phyloP scores from a whole-genome alignment of 2,113 vertebrate species.

The Dinomys branickii region DNA sequence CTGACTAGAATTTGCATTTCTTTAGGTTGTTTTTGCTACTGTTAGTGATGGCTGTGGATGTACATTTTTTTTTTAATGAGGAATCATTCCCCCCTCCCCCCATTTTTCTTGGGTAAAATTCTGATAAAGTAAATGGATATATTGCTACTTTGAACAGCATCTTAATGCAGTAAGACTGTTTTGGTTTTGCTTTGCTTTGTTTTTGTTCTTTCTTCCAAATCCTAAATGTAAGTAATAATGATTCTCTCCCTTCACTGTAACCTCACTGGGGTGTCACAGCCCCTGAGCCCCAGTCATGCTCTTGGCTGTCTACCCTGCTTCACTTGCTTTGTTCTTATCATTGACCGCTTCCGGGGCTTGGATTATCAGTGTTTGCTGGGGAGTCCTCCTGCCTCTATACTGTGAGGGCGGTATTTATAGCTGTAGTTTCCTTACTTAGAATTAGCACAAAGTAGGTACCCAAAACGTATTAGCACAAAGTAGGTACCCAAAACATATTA shows the following conservation, averaged over 20 bases:
- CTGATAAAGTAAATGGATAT: not conserved
- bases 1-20: not conserved
- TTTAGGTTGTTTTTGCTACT: not conserved
- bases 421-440: not conserved
- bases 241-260: not conserved
- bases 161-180: not conserved
- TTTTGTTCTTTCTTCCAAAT: not conserved
- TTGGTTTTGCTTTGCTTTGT: not conserved
- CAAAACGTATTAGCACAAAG: not conserved
- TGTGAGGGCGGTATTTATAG: not conserved
- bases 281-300: not conserved
- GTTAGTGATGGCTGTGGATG: not conserved
- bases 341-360: not conserved
- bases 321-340: not conserved
- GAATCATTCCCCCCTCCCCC: too few species aligned
- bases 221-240: too few species aligned
- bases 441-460: not conserved
- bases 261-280: too few species aligned
- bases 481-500: not conserved
- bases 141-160: not conserved
- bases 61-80: not conserved
- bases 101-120: not conserved
- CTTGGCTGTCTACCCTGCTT: not conserved
- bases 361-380: not conserved
- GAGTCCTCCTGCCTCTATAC: not conserved